Percentiles rank a stretch among this genome's conserved stretches.
Evolutionary conservation across 2,797 vertebrate genomes (phyloP).

Genomic region (Alfaro cultratus): DNA sequence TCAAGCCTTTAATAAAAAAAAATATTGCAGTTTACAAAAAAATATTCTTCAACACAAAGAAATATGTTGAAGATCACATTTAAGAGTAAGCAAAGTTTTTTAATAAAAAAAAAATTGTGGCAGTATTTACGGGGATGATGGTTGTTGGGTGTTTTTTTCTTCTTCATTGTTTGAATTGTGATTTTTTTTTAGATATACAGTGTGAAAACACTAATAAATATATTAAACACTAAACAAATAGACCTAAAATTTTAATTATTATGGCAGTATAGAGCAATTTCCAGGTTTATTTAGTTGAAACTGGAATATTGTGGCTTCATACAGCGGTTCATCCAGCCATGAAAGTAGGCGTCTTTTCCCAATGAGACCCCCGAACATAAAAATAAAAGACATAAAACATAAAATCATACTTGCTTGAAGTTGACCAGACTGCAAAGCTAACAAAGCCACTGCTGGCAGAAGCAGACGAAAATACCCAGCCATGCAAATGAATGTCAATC

Average conservation of each 20-base stretch:
- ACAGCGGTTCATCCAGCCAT: not conserved
- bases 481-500: slow-evolving; percentile 13
- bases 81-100: not conserved
- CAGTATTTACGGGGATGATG: no score
- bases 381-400: slow-evolving; percentile 1
- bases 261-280: not conserved
- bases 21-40: not conserved
- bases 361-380: not conserved
- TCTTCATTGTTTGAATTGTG: no score
- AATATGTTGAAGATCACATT: no score
- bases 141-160: not conserved
- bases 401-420: not conserved
- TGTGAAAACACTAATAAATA: no score
- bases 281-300: not conserved
- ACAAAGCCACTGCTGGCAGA: not conserved
- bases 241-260: not conserved
- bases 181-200: no score
- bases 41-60: not conserved
- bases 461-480: not conserved
- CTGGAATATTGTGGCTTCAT: not conserved
- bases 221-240: not conserved
- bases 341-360: not conserved
- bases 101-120: not conserved
- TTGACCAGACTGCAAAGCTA: not conserved
- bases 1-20: not conserved